These are phyloP conservation scores for Tachuris rubrigastra DNA, from an alignment of 2,113 vertebrate genomes.

Conservation along the genomic window DNA sequence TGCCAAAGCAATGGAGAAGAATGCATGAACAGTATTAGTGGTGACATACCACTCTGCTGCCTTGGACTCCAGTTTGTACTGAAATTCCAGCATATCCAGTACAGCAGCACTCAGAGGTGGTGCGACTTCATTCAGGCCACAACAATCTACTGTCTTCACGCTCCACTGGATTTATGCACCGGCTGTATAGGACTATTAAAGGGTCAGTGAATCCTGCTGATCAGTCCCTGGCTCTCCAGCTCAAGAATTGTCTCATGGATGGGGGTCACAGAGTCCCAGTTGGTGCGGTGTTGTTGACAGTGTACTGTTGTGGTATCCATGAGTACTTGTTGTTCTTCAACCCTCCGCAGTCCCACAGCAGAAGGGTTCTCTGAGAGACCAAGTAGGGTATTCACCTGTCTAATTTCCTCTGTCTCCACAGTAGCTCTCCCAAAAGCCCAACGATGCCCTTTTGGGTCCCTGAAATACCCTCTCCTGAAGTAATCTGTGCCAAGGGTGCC, in stretches of 20 bases:
- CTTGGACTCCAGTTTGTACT: background rate
- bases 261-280: background rate
- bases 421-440: background rate
- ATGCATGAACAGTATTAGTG: rapidly evolving
- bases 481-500: background rate
- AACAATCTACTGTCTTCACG: background rate
- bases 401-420: background rate
- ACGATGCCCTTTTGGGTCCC: background rate
- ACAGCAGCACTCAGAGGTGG: background rate
- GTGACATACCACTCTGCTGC: background rate
- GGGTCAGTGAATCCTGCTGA: background rate
- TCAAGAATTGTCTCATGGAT: rapidly evolving
- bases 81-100: too few species aligned
- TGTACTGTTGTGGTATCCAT: too few species aligned
- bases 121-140: background rate
- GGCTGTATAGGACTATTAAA: background rate
- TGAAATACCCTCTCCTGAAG: background rate
- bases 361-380: background rate
- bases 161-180: background rate
- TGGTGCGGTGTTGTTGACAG: background rate
- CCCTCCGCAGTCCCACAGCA: background rate
- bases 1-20: background rate
- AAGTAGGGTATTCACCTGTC: background rate
- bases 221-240: background rate
- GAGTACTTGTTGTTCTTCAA: rapidly evolving